These are phyloP conservation scores for Drosophila cognata DNA, from an alignment of 2,888 invertebrate genomes.

Conservation along the genomic window DNA sequence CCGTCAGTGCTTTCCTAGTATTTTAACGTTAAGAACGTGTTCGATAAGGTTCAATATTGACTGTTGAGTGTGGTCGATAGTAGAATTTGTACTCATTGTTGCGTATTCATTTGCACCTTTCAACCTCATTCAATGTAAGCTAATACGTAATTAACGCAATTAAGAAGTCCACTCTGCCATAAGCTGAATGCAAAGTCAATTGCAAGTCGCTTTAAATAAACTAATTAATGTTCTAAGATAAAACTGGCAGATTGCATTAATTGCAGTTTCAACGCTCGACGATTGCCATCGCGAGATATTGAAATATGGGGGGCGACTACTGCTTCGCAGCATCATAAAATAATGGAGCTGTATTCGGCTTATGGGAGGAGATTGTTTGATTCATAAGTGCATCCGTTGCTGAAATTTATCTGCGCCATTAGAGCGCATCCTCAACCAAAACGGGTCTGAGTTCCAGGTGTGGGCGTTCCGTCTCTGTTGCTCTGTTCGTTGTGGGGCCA, in stretches of 20 bases:
- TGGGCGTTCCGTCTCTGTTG: slow-evolving; percentile 54
- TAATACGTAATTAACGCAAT: slow-evolving; percentile 73
- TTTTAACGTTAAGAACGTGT: slow-evolving; percentile 13
- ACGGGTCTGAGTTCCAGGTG: slow-evolving; percentile 30
- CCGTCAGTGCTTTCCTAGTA: slow-evolving; percentile 6
- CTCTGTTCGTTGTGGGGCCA: slow-evolving; percentile 18
- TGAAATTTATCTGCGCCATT: slow-evolving; percentile 59
- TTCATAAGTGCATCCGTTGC: slow-evolving; percentile 45
- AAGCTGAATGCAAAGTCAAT: slow-evolving; percentile 34
- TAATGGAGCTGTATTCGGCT: slow-evolving; percentile 1
- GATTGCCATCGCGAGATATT: slow-evolving; percentile 63
- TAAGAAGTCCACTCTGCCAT: slow-evolving; percentile 62
- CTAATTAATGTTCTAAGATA: slow-evolving; percentile 76
- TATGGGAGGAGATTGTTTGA: slow-evolving; percentile 27
- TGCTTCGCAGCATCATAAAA: slow-evolving; percentile 23
- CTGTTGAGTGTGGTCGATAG: not conserved
- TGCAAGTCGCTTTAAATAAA: slow-evolving; percentile 56
- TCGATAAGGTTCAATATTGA: slow-evolving; percentile 2
- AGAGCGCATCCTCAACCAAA: slow-evolving; percentile 58
- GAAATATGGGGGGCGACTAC: slow-evolving; percentile 23
- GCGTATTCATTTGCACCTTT: slow-evolving; percentile 20
- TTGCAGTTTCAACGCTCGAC: slow-evolving; percentile 69
- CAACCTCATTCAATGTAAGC: slow-evolving; percentile 30
- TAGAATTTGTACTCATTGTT: not conserved
- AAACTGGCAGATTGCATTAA: slow-evolving; percentile 66